Percentiles rank a stretch among this genome's conserved stretches.
Conservation (phyloP, 2,797 vertebrate species). For the Cheirogaleus major region DNA sequence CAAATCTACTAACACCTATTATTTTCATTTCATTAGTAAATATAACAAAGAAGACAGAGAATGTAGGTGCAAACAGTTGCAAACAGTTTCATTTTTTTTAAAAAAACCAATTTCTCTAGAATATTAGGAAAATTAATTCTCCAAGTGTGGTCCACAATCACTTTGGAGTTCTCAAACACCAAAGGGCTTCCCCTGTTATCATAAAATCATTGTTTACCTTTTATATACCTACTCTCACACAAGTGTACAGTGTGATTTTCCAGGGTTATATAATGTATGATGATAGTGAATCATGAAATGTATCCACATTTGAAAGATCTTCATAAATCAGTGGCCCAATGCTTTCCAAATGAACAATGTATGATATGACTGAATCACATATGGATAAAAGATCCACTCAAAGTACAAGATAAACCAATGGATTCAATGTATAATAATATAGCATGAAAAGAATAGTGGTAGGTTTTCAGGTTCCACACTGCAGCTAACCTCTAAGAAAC, state of each 20-base stretch:
- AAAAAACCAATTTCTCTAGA: not conserved
- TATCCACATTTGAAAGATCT: not conserved
- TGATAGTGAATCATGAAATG: not conserved
- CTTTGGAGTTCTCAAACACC: not conserved
- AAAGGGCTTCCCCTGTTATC: fast-evolving
- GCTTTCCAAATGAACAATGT: not conserved
- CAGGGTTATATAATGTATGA: not conserved
- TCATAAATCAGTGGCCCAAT: not conserved
- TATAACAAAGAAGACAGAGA: not conserved
- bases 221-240: not conserved
- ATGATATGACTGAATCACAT: not conserved
- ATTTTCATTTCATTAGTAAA: not conserved
- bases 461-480: not conserved
- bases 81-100: not conserved
- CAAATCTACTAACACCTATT: not conserved
- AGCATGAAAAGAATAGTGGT: not conserved
- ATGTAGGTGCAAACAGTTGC: not conserved
- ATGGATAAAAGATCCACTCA: not conserved
- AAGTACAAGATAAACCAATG: not conserved
- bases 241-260: not conserved
- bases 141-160: not conserved
- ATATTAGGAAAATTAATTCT: not conserved
- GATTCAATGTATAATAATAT: not conserved
- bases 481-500: not conserved
- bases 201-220: not conserved